Evolutionary conservation across 1,140 invertebrate genomes (phyloP), one percentile per base, ranked within the genome.

Genomic region (Wiebesia pumilae): DNA sequence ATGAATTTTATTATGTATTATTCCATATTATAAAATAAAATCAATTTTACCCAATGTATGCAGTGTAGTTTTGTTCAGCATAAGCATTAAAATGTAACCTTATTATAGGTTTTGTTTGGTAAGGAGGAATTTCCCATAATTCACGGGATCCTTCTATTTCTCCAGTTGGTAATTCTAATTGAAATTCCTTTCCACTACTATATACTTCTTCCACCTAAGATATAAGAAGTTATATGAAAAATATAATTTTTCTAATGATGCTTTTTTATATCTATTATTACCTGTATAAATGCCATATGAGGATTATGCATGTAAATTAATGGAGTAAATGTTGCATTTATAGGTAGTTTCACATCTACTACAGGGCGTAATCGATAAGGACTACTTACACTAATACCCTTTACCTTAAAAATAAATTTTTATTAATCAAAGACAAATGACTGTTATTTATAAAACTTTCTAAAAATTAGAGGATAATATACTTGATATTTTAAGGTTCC

Each of bases 221-320:
- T 0, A 58, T 92, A 62, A 92, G 93, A 89, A 88, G 87, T 77
- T 78, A 21, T 77, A 81, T 71, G 83, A 51, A 35, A 80, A 83
- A 27, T 27, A 62, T 27, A 6, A 80, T 54, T 43, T 86, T 27
- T 87, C 14, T 21, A 54, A 75, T 38, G 24, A 77, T 35, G 80
- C 83, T n/a, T 69, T 65, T 81, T 4, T 65, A 65, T 81, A 62
- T 40, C n/a, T n/a, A n/a, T 82, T 82, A 88, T 40, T 94, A 98
- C 98, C 95, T 99, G 98, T 91, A 99, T 95, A 84, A 96, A 95
- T 89, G 96, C 95, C 89, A 96, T 95, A 92, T 98, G 97, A 90
- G 98, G 98, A 96, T 99, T 99, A 94, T 99, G 97, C 94, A 99
- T 96, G 89, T 97, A 96, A 90, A 99, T 98, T 89, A 98, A 94